phyloP scores from a whole-genome alignment of 2,113 vertebrate genomes.

The Alouatta palliata region DNA sequence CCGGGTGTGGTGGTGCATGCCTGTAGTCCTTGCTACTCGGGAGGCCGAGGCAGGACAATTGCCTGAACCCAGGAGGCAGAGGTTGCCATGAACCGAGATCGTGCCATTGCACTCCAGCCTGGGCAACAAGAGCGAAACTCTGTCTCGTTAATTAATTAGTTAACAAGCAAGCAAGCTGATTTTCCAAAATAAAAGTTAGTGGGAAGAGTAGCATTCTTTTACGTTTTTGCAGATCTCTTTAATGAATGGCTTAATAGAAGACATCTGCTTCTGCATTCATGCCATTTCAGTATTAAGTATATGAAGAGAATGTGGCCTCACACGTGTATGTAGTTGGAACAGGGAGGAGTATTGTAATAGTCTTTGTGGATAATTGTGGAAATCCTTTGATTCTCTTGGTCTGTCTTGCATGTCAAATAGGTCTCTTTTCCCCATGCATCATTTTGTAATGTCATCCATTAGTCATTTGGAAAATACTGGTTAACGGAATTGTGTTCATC shows the following conservation, averaged over 20 bases:
- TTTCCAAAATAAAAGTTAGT: conserved; percentile 20
- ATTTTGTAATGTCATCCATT: conserved; percentile 26
- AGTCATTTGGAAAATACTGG: conserved; percentile 13
- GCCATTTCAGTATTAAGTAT: background rate
- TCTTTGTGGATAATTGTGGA: background rate
- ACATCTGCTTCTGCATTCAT: background rate
- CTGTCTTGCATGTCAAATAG: background rate
- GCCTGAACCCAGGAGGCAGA: too few species aligned
- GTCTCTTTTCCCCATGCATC: background rate
- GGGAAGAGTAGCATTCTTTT: background rate
- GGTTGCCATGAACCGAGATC: too few species aligned
- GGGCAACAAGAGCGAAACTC: too few species aligned
- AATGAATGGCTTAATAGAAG: conserved; percentile 1
- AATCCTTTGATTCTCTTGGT: conserved; percentile 6
- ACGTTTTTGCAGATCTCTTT: conserved; percentile 23
- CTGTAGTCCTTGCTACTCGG: too few species aligned
- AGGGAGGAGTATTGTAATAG: background rate
- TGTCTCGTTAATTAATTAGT: too few species aligned
- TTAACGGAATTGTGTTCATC: background rate
- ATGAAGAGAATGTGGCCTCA: background rate
- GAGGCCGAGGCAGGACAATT: too few species aligned
- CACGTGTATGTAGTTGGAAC: background rate
- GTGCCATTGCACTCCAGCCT: too few species aligned
- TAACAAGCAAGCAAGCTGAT: background rate
- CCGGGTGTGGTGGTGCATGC: too few species aligned